Conservation (phyloP, 2,797 vertebrate species). For the Betta splendens region DNA sequence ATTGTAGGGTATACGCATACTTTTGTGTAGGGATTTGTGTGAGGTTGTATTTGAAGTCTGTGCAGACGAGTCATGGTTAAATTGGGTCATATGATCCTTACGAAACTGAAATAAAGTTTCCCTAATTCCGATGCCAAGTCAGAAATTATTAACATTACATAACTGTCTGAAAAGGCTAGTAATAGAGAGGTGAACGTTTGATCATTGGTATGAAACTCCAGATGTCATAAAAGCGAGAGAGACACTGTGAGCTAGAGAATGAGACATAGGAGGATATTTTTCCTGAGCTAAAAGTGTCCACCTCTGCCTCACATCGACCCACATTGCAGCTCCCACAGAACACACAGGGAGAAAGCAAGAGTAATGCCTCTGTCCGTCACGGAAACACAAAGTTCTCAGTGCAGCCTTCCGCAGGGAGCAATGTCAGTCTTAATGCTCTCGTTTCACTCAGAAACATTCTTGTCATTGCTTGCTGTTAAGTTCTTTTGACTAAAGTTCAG, state of each 20-base stretch:
- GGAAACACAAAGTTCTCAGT: slow-evolving; percentile 45
- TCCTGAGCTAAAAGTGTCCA: slow-evolving; percentile 80
- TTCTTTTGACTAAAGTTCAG: slow-evolving; percentile 8
- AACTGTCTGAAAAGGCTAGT: slow-evolving; percentile 29
- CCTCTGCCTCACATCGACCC: slow-evolving; percentile 78
- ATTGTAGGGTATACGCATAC: no score
- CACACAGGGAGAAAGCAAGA: slow-evolving; percentile 42
- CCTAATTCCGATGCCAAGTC: not conserved
- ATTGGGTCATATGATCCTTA: slow-evolving; percentile 40
- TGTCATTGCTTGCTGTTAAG: slow-evolving; percentile 24
- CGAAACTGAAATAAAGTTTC: slow-evolving; percentile 47
- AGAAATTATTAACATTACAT: slow-evolving; percentile 27
- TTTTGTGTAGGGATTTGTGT: slow-evolving; percentile 16
- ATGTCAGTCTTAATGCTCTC: slow-evolving; percentile 47
- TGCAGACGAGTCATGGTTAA: slow-evolving; percentile 17
- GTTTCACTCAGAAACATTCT: slow-evolving; percentile 38
- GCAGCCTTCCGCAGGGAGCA: slow-evolving; percentile 40
- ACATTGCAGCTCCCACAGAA: slow-evolving; percentile 74
- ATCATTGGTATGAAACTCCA: slow-evolving; percentile 38
- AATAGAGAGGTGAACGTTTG: slow-evolving; percentile 21
- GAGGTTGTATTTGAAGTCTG: slow-evolving; percentile 20
- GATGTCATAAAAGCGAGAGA: slow-evolving; percentile 43
- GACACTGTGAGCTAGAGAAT: slow-evolving; percentile 30
- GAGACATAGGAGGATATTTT: slow-evolving; percentile 73
- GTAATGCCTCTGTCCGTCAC: slow-evolving; percentile 56